Percentiles rank a stretch among this genome's conserved stretches.
Evolutionary conservation across 1,140 invertebrate genomes (phyloP).

Genomic region (Mizuhopecten yessoensis): DNA sequence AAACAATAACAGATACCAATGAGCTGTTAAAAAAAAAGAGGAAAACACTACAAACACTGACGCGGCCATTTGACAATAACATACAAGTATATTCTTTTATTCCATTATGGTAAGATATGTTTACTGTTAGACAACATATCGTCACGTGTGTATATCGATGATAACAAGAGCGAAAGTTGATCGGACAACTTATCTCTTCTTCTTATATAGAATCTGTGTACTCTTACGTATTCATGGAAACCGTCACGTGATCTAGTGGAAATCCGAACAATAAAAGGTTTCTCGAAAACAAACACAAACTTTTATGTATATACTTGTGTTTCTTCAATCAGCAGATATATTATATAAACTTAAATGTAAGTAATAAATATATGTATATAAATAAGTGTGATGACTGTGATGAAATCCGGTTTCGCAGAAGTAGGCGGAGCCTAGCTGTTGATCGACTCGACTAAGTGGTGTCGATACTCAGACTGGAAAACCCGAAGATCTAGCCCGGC

Average conservation of each 20-base stretch:
- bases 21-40: too few relatives aligned
- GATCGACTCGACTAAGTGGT: background rate
- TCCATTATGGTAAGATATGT: too few relatives aligned
- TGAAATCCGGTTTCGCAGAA: constrained; percentile 32
- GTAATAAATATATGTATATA: background rate
- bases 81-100: too few relatives aligned
- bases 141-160: background rate
- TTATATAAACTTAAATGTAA: background rate
- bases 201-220: background rate
- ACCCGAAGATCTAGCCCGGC: background rate
- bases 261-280: background rate
- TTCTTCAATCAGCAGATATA: background rate
- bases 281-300: too few relatives aligned
- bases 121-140: background rate
- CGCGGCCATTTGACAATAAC: too few relatives aligned
- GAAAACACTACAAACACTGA: too few relatives aligned
- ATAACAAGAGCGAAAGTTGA: background rate
- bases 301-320: background rate
- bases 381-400: background rate
- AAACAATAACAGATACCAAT: too few relatives aligned
- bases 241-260: background rate
- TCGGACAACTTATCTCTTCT: too few relatives aligned
- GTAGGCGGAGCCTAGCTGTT: background rate
- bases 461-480: too few relatives aligned
- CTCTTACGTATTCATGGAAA: too few relatives aligned